These are phyloP conservation scores for Drosophila hydei DNA, from an alignment of 1,140 invertebrate species.

Conservation along the genomic window DNA sequence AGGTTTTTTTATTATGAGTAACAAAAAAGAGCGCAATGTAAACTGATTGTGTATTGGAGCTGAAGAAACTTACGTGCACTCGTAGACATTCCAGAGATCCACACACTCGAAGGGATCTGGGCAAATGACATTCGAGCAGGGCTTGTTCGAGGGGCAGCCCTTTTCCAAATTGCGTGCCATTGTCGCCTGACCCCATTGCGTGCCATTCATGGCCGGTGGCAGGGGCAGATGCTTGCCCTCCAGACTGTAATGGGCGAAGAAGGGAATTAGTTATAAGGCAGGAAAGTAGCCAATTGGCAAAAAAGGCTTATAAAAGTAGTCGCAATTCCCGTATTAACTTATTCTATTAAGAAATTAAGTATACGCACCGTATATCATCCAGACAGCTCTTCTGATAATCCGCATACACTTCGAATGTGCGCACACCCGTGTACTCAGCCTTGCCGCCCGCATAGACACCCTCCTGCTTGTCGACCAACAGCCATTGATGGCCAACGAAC, in stretches of 20 bases:
- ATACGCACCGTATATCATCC: constrained; percentile 87
- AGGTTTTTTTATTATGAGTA: constrained; percentile 49
- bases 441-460: constrained; percentile 97
- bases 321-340: too few relatives aligned
- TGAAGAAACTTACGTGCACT: constrained; percentile 94
- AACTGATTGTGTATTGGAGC: background rate
- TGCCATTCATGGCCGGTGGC: constrained; percentile 96
- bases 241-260: constrained; percentile 85
- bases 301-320: too few relatives aligned
- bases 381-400: constrained; percentile 93
- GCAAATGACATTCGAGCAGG: constrained; percentile 96
- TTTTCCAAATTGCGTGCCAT: constrained; percentile 95
- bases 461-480: constrained; percentile 96
- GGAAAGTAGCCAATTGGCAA: background rate
- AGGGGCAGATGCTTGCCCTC: constrained; percentile 96
- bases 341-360: too few relatives aligned
- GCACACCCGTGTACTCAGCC: constrained; percentile 95
- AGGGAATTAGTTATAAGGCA: background rate
- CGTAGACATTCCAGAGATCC: constrained; percentile 97
- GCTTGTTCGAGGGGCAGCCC: constrained; percentile 96
- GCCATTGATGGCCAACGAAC: constrained; percentile 95
- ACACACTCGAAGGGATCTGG: constrained; percentile 97
- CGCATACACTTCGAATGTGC: constrained; percentile 97
- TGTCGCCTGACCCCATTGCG: constrained; percentile 96
- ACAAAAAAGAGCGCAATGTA: constrained; percentile 68